These are phyloP conservation scores for Mormyrus proboscirostris DNA, from an alignment of 2,797 vertebrate genomes.

Conservation along the genomic window DNA sequence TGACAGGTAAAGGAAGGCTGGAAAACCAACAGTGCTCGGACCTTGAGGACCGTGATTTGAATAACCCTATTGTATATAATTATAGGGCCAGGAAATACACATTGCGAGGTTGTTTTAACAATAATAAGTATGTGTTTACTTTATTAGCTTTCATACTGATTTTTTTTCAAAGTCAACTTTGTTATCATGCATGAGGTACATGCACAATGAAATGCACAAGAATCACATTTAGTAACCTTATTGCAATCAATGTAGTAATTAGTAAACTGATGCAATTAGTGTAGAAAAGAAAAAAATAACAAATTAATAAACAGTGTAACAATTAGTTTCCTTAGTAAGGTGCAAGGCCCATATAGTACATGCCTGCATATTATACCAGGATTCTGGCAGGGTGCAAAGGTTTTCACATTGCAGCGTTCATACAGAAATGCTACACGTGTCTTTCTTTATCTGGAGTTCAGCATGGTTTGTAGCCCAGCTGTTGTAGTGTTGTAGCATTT, in stretches of 20 bases:
- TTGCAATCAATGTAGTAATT: background rate
- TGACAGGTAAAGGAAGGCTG: no score
- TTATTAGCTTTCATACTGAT: background rate
- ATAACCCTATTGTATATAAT: background rate
- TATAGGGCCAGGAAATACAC: background rate
- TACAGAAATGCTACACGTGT: background rate
- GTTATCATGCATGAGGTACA: background rate
- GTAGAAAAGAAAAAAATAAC: background rate
- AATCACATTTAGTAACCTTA: background rate
- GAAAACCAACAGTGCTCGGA: no score
- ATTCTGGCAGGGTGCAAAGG: background rate
- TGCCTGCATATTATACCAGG: background rate
- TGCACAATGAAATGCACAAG: background rate
- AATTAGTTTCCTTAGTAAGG: background rate
- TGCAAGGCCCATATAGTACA: background rate
- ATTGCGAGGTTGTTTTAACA: background rate
- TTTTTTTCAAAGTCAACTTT: background rate
- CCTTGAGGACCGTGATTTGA: no score
- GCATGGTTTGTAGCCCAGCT: background rate
- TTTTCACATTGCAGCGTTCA: background rate
- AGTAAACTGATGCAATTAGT: background rate
- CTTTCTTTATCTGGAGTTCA: background rate
- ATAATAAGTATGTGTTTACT: background rate
- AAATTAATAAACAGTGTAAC: background rate
- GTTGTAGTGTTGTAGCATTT: background rate